A percentile compares a stretch with the other conserved stretches of the same genome.
phyloP scores from a whole-genome alignment of 2,888 invertebrate genomes.

The Plebejus melissa region DNA sequence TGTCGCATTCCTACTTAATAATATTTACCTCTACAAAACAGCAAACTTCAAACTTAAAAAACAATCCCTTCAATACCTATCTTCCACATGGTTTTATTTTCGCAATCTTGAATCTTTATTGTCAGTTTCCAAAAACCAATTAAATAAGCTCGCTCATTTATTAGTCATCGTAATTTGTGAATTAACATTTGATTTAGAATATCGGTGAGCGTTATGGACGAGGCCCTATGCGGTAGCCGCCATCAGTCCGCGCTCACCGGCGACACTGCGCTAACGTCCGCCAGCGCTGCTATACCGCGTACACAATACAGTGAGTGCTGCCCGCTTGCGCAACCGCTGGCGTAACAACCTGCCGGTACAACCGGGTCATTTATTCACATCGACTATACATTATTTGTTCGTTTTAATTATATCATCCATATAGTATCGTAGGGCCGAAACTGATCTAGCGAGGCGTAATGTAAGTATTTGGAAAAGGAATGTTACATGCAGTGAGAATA shows the following conservation, averaged over 20 bases:
- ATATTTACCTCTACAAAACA: no score
- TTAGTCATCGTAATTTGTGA: not conserved
- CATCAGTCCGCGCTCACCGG: not conserved
- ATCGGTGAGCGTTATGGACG: not conserved
- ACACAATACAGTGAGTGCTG: constrained; percentile 27
- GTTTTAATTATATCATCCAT: not conserved
- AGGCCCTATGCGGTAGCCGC: not conserved
- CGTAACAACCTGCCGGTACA: constrained; percentile 36
- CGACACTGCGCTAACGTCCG: constrained; percentile 27
- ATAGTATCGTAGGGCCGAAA: not conserved
- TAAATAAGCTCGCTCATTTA: not conserved
- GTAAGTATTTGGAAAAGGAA: constrained; percentile 20
- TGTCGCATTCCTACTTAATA: no score
- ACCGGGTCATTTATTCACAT: constrained; percentile 36
- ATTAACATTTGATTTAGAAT: not conserved
- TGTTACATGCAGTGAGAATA: constrained; percentile 13
- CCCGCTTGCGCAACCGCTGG: constrained; percentile 33
- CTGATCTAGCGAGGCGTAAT: not conserved
- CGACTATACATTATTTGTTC: not conserved
- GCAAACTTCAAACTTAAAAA: no score
- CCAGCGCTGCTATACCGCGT: not conserved
- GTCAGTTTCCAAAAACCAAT: no score
- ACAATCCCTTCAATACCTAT: no score
- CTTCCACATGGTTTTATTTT: no score
- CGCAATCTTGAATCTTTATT: no score